Percentiles rank a stretch among this genome's conserved stretches.
Evolutionary conservation across 2,113 vertebrate species (phyloP).

Genomic region (Porphyrio hochstetteri): DNA sequence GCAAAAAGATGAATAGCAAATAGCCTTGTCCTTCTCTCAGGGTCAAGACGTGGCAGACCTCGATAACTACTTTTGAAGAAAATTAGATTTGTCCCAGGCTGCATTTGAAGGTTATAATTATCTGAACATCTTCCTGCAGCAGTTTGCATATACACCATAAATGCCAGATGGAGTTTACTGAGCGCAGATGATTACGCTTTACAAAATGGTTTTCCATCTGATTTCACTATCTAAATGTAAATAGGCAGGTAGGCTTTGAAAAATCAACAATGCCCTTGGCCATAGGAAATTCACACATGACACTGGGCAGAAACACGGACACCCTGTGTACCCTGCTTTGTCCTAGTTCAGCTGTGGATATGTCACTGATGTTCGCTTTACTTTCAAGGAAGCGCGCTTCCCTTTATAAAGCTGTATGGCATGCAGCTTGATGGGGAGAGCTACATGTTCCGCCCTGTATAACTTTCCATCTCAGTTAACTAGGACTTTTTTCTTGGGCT

Average conservation of each 20-base stretch:
- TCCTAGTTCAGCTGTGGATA: too few species aligned
- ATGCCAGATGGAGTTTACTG: conserved; percentile 7
- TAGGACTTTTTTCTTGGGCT: neutral
- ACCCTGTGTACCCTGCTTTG: neutral
- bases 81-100: neutral
- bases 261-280: neutral
- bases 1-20: neutral
- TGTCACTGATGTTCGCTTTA: fast-evolving
- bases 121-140: neutral
- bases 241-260: neutral
- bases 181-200: neutral
- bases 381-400: neutral
- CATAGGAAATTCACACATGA: neutral
- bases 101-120: neutral
- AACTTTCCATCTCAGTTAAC: neutral
- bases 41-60: neutral
- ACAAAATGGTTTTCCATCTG: conserved; percentile 17
- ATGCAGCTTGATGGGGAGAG: neutral
- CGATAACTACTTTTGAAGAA: neutral
- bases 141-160: neutral
- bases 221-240: conserved; percentile 19
- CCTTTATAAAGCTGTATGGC: neutral
- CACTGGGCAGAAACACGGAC: neutral
- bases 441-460: neutral
- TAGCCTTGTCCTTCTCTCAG: neutral